Evolutionary conservation across 2,797 vertebrate genomes (phyloP), one percentile per base, ranked within the genome.

Genomic region (Alauda arvensis): DNA sequence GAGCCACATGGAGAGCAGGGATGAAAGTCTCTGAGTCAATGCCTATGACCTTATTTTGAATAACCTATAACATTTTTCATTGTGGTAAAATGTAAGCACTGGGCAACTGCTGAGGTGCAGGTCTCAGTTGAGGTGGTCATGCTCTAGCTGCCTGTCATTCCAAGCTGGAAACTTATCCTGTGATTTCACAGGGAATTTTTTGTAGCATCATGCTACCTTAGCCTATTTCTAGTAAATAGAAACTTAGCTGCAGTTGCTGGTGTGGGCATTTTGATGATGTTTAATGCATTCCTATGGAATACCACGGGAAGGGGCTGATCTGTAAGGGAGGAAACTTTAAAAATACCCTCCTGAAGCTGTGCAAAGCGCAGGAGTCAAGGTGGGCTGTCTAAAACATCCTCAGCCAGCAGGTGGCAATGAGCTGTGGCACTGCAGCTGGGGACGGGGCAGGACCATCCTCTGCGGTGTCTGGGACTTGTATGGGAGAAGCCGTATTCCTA

Each of bases 341-440:
- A 51, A 31, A 62, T 12, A 25, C 14, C 6, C 14, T 57, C 7
- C 28, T 42, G 45, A 42, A 80, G 25, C 8, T 14, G 0, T 6
- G 40, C 49, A 18, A 1, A 5, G 11, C 2, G 5, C 40, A 2
- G 4, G 8, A 40, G 8, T 14, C 10, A 23, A 31, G 40, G 40
- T 11, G 14, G 4, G 34, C 33, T 9, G 16, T 29, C 8, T 29
- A n/a, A 18, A 82, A 71, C 29, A 3, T 10, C 12, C 37, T 31
- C 63, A 59, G 76, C 71, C 89, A 26, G 21, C 66, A 85, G 92
- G 57, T 85, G 93, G 72, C 89, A 82, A 88, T 33, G 78, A 68
- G 65, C 80, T 16, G 75, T 77, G 85, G 34, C 14, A 6, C 25
- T 52, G 81, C 8, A 7, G 34, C 39, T 48, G 51, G 71, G 67